These are phyloP conservation scores for Cyprinodon tularosa DNA, from an alignment of 2,113 vertebrate genomes.

Conservation along the genomic window DNA sequence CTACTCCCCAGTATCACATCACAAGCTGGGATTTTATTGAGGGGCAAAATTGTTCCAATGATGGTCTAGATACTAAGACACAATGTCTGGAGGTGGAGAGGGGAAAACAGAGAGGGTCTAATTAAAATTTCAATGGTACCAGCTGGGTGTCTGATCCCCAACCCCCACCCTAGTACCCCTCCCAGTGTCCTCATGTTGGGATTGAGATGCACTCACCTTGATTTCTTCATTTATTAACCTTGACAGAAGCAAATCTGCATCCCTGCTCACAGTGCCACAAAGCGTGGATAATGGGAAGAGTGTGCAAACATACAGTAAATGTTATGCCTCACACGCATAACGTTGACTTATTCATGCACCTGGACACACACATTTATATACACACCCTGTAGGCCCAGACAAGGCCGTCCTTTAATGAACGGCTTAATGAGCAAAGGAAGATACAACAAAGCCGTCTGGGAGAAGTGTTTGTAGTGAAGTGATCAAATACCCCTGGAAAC, in stretches of 20 bases:
- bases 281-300: slow-evolving; percentile 58
- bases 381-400: slow-evolving; percentile 60
- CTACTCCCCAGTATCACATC: slow-evolving; percentile 45
- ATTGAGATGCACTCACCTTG: slow-evolving; percentile 75
- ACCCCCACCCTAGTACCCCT: not conserved
- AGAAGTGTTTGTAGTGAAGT: slow-evolving; percentile 69
- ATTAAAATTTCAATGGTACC: slow-evolving; percentile 77
- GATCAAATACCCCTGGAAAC: slow-evolving; percentile 64
- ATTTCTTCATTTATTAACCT: slow-evolving; percentile 80
- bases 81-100: slow-evolving; percentile 59
- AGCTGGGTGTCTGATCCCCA: slow-evolving; percentile 66
- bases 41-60: slow-evolving; percentile 56
- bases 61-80: slow-evolving; percentile 56
- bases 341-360: slow-evolving; percentile 10
- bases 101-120: slow-evolving; percentile 66
- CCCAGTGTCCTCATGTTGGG: slow-evolving; percentile 66
- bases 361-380: not conserved
- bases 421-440: slow-evolving; percentile 70
- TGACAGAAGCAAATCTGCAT: slow-evolving; percentile 75
- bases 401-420: slow-evolving; percentile 70
- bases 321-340: slow-evolving; percentile 11
- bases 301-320: slow-evolving; percentile 52
- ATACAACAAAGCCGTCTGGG: slow-evolving; percentile 69
- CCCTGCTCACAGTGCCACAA: slow-evolving; percentile 45
- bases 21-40: slow-evolving; percentile 45